phyloP scores from a whole-genome alignment of 53 echinoderm and acorn worm species.

The Luidia sarsii region DNA sequence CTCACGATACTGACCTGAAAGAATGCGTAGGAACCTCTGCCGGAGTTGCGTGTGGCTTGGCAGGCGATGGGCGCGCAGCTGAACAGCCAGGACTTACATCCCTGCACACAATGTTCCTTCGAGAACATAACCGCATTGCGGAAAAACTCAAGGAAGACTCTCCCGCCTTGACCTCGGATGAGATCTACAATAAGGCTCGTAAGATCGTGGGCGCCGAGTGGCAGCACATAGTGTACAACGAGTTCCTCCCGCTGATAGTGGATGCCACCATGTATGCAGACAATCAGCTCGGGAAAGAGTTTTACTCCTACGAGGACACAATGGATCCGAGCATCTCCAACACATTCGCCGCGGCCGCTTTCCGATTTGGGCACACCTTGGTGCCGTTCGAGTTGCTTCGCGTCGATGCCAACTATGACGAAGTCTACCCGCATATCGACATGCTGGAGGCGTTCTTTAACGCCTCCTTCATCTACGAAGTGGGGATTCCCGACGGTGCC shows the following conservation, averaged over 20 bases:
- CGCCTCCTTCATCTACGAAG: constrained; percentile 63
- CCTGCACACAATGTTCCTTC: constrained; percentile 73
- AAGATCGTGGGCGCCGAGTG: constrained; percentile 68
- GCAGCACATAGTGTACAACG: constrained; percentile 69
- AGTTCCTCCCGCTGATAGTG: constrained; percentile 56
- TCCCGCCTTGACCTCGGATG: constrained; percentile 2
- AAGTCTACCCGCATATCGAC: constrained; percentile 13
- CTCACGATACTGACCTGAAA: constrained; percentile 1
- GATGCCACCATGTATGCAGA: constrained; percentile 22
- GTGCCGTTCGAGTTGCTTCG: constrained; percentile 57
- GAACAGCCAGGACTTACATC: constrained; percentile 80
- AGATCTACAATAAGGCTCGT: constrained; percentile 61
- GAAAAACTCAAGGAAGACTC: constrained; percentile 40
- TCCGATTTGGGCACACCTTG: constrained; percentile 78
- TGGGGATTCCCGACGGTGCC: constrained; percentile 53
- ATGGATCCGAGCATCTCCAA: constrained; percentile 65
- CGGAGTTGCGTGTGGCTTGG: constrained; percentile 31
- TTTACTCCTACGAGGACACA: constrained; percentile 37
- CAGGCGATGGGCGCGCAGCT: constrained; percentile 76
- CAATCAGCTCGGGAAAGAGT: background rate
- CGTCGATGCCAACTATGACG: constrained; percentile 23
- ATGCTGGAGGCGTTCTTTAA: constrained; percentile 79
- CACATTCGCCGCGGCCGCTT: constrained; percentile 74
- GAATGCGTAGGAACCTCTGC: background rate
- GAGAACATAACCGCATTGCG: constrained; percentile 78